phyloP scores from a whole-genome alignment of 92 coral and sea anemone genomes.

The Porites cylindrica region DNA sequence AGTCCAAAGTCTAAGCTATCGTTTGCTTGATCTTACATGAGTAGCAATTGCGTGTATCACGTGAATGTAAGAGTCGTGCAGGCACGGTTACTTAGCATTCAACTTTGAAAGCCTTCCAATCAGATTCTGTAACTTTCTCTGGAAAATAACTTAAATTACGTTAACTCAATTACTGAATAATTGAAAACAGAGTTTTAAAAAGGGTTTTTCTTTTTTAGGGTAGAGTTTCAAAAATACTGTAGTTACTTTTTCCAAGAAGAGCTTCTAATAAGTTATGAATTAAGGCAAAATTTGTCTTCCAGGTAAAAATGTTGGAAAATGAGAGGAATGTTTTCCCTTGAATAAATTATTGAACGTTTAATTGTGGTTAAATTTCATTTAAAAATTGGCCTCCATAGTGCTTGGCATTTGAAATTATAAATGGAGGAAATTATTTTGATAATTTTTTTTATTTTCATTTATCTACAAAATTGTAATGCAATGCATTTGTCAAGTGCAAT shows the following conservation, averaged over 20 bases:
- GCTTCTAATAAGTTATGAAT: background rate
- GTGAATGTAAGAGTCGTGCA: conserved; percentile 31
- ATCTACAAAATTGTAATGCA: conserved; percentile 13
- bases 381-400: conserved; percentile 8
- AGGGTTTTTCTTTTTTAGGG: background rate
- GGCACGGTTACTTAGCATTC: conserved; percentile 25
- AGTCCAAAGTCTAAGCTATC: conserved; percentile 20
- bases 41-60: background rate
- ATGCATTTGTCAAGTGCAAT: conserved; percentile 15
- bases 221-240: background rate
- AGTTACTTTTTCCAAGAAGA: background rate
- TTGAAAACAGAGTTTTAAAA: background rate
- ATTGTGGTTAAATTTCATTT: background rate
- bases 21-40: background rate
- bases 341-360: background rate
- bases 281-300: background rate
- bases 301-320: background rate
- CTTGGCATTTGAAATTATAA: conserved; percentile 25
- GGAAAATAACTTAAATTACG: conserved; percentile 7
- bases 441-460: conserved; percentile 39
- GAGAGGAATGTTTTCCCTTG: background rate
- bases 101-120: conserved; percentile 6
- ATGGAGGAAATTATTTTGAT: conserved; percentile 45
- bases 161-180: background rate
- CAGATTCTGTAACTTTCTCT: background rate